A percentile compares a stretch with the other conserved stretches of the same genome.
These are phyloP conservation scores for Chlamydotis undulata DNA, from an alignment of 2,113 vertebrate species.

Conservation along the genomic window DNA sequence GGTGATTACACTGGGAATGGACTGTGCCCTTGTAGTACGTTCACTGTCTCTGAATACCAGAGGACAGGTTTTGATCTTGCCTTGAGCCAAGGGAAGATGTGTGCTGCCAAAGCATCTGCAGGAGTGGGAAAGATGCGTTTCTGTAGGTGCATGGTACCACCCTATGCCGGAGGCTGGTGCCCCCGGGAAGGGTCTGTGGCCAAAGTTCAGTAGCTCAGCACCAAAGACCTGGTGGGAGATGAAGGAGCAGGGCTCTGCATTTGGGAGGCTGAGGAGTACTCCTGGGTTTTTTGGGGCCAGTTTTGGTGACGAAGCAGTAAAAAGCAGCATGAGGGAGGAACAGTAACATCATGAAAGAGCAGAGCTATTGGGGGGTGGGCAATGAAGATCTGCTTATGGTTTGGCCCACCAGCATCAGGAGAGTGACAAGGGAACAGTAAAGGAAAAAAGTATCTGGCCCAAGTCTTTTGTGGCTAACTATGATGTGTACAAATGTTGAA, in stretches of 20 bases:
- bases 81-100: not conserved
- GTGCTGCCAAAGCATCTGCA: not conserved
- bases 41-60: not conserved
- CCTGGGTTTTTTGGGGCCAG: not conserved
- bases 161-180: not conserved
- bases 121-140: not conserved
- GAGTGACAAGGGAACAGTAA: not conserved
- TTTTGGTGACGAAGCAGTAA: not conserved
- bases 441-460: not conserved
- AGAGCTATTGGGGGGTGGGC: not conserved
- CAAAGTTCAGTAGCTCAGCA: not conserved
- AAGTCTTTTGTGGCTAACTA: not conserved
- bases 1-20: not conserved
- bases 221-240: not conserved
- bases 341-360: not conserved
- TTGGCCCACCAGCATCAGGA: not conserved
- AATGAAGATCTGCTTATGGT: not conserved
- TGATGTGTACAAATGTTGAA: not conserved
- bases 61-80: not conserved
- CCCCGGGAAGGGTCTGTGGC: not conserved
- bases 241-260: not conserved
- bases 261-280: not conserved
- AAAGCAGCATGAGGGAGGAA: not conserved
- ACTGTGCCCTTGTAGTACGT: accelerated
- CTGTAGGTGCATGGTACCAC: not conserved